phyloP scores from a whole-genome alignment of 92 coral and sea anemone species.

The Actinernus sp. region DNA sequence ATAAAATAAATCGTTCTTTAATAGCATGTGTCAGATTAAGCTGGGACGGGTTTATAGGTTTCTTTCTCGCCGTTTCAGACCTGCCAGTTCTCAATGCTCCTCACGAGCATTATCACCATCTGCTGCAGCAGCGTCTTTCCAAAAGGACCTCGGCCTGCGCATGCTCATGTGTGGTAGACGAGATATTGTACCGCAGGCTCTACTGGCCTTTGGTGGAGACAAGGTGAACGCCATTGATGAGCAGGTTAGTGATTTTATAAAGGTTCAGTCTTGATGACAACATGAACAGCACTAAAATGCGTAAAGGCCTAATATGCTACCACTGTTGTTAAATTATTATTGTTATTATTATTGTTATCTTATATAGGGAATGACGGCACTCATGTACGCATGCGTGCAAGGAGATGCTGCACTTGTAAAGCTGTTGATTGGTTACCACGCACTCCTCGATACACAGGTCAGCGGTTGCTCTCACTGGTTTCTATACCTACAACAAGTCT shows the following conservation, averaged over 20 bases:
- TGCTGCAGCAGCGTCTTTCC: slow-evolving; percentile 55
- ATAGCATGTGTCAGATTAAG: too few relatives aligned
- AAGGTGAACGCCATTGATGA: slow-evolving; percentile 68
- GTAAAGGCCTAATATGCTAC: too few relatives aligned
- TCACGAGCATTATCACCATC: slow-evolving; percentile 46
- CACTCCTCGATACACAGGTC: slow-evolving; percentile 79
- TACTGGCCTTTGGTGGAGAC: slow-evolving; percentile 60
- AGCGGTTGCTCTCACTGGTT: too few relatives aligned
- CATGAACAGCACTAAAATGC: too few relatives aligned
- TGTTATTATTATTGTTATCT: too few relatives aligned
- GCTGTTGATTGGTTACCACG: slow-evolving; percentile 63
- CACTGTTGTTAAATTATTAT: too few relatives aligned
- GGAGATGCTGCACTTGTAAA: slow-evolving; percentile 70
- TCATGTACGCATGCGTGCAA: slow-evolving; percentile 87
- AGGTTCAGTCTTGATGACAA: too few relatives aligned
- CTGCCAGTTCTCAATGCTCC: slow-evolving; percentile 36
- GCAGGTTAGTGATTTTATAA: too few relatives aligned
- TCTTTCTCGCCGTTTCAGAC: slow-evolving; percentile 32
- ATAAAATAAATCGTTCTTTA: too few relatives aligned
- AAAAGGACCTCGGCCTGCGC: slow-evolving; percentile 80
- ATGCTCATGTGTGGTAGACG: slow-evolving; percentile 79
- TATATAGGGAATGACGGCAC: slow-evolving; percentile 76
- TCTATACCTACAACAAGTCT: too few relatives aligned
- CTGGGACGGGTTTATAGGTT: too few relatives aligned
- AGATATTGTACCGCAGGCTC: slow-evolving; percentile 66